A percentile compares a stretch with the other conserved stretches of the same genome.
Evolutionary conservation across 1,140 invertebrate genomes (phyloP).

Genomic region (Ladona fulva): DNA sequence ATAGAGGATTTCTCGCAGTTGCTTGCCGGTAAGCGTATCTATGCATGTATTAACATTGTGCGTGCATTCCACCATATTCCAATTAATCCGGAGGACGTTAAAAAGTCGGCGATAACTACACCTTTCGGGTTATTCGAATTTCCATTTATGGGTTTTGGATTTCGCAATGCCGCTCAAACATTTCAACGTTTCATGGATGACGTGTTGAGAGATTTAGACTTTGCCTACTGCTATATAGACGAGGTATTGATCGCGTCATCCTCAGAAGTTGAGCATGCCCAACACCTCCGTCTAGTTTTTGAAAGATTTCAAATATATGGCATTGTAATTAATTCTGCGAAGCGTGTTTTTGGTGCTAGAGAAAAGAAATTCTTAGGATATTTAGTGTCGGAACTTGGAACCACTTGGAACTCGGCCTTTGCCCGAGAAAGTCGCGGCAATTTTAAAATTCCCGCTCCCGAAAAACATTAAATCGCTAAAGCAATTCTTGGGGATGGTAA

Average conservation of each 20-base stretch:
- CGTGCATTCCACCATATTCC: conserved; percentile 39
- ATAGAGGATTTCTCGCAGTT: conserved; percentile 31
- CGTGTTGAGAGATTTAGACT: conserved; percentile 30
- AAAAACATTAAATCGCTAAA: conserved; percentile 19
- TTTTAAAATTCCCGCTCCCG: conserved; percentile 20
- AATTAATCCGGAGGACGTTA: conserved; percentile 28
- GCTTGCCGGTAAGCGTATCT: conserved; percentile 28
- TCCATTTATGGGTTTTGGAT: conserved; percentile 26
- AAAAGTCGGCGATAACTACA: conserved; percentile 29
- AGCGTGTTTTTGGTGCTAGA: conserved; percentile 28
- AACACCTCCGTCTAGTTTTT: conserved; percentile 32
- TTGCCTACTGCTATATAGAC: conserved; percentile 31
- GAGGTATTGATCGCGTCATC: conserved; percentile 31
- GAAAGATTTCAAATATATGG: conserved; percentile 25
- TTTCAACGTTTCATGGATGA: too few species aligned
- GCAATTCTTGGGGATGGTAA: conserved; percentile 24
- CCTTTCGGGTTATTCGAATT: neutral
- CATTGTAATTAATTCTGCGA: conserved; percentile 24
- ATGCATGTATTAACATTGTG: conserved; percentile 35
- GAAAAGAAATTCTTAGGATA: conserved; percentile 28
- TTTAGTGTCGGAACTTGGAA: conserved; percentile 25
- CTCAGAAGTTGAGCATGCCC: conserved; percentile 30
- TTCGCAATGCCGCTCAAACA: conserved; percentile 37
- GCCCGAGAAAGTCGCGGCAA: conserved; percentile 25
- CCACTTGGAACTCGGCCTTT: conserved; percentile 12